Percentiles rank a stretch among this genome's conserved stretches.
phyloP scores from a whole-genome alignment of 2,113 vertebrate species.

The Brienomyrus brachyistius region DNA sequence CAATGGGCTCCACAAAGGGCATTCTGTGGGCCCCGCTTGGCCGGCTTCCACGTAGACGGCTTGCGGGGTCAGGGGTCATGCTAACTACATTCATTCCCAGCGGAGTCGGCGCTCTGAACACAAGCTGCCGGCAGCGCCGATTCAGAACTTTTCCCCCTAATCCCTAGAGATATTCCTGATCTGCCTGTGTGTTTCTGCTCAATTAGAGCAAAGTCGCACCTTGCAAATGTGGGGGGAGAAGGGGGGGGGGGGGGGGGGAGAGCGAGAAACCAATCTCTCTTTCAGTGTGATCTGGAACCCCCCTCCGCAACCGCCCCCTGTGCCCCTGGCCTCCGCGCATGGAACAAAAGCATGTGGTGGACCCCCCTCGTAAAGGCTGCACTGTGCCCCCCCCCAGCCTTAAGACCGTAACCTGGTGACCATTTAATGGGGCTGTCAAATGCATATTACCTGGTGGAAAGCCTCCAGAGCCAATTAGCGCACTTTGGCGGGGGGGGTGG shows the following conservation, averaged over 20 bases:
- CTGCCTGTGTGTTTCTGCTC: slow-evolving; percentile 99
- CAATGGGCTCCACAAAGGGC: slow-evolving; percentile 98
- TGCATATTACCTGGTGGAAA: slow-evolving; percentile 19
- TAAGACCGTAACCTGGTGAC: slow-evolving; percentile 8
- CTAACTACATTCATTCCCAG: slow-evolving; percentile 99
- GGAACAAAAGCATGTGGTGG: slow-evolving; percentile 35
- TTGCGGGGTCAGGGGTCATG: slow-evolving; percentile 94
- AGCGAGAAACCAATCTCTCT: slow-evolving; percentile 43
- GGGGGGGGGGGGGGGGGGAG: slow-evolving; percentile 36
- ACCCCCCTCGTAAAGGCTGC: background rate
- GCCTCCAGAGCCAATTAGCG: slow-evolving; percentile 22
- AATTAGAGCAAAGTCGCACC: slow-evolving; percentile 77
- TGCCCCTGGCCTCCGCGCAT: slow-evolving; percentile 14
- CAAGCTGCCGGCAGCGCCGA: slow-evolving; percentile 91
- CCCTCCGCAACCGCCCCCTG: slow-evolving; percentile 11
- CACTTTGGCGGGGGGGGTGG: background rate
- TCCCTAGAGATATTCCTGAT: slow-evolving; percentile 98
- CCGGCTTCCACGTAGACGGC: slow-evolving; percentile 97
- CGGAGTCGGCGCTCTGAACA: slow-evolving; percentile 90
- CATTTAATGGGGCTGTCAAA: slow-evolving; percentile 23
- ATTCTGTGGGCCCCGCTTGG: slow-evolving; percentile 97
- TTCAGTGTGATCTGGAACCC: slow-evolving; percentile 35
- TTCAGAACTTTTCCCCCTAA: slow-evolving; percentile 83
- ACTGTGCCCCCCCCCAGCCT: background rate
- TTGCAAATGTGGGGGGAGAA: slow-evolving; percentile 24